Evolutionary conservation across 2,888 invertebrate genomes (phyloP).

Genomic region (Carcina quercana): DNA sequence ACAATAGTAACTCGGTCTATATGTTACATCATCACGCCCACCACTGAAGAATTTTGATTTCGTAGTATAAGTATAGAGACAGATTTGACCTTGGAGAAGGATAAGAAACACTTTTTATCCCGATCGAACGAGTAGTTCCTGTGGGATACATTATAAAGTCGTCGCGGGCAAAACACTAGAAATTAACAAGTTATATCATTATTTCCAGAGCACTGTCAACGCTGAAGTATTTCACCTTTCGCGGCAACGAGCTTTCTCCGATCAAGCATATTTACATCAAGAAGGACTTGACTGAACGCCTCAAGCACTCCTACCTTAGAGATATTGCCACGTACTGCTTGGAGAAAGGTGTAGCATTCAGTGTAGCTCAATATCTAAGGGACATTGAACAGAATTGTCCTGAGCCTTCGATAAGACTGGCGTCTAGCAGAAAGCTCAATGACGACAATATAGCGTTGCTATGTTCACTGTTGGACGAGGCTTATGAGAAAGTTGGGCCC

Average conservation of each 20-base stretch:
- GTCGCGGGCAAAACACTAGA: too few relatives aligned
- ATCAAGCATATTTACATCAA: constrained; percentile 83
- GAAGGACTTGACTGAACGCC: constrained; percentile 51
- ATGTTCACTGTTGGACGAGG: constrained; percentile 50
- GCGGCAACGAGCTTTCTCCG: constrained; percentile 80
- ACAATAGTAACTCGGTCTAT: too few relatives aligned
- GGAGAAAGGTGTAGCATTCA: constrained; percentile 79
- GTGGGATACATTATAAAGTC: too few relatives aligned
- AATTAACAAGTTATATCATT: constrained; percentile 2
- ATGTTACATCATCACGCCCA: too few relatives aligned
- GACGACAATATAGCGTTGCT: constrained; percentile 74
- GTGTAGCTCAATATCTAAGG: constrained; percentile 80
- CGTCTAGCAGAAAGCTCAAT: constrained; percentile 78
- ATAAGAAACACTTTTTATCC: too few relatives aligned
- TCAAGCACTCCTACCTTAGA: constrained; percentile 72
- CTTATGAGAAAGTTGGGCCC: constrained; percentile 52
- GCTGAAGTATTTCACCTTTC: constrained; percentile 62
- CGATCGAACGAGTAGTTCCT: too few relatives aligned
- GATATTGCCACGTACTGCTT: constrained; percentile 79
- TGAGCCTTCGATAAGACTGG: constrained; percentile 82
- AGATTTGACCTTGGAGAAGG: too few relatives aligned
- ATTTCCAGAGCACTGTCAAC: constrained; percentile 49
- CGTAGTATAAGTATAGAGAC: too few relatives aligned
- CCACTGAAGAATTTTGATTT: too few relatives aligned
- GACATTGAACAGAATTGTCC: constrained; percentile 78